Conservation (phyloP, 1,140 invertebrate species). For the Rhizoglyphus robini region DNA sequence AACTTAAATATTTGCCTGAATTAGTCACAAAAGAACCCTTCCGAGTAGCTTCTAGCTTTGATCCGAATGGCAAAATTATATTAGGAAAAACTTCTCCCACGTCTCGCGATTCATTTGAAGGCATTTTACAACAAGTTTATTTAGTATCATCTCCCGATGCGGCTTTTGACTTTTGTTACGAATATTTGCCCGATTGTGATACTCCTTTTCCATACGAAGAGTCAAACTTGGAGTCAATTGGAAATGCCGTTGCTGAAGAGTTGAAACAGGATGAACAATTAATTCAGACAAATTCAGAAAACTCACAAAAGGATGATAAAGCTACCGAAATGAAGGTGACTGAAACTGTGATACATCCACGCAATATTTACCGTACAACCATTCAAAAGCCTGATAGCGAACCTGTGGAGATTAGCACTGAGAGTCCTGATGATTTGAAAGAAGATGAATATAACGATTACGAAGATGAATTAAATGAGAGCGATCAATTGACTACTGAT, state of each 20-base stretch:
- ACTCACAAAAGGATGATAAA: too few species aligned
- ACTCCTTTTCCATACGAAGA: slow-evolving; percentile 26
- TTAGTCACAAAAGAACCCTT: not conserved
- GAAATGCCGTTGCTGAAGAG: not conserved
- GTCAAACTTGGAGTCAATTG: not conserved
- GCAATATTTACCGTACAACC: not conserved
- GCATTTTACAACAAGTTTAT: slow-evolving; percentile 57
- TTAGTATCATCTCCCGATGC: slow-evolving; percentile 56
- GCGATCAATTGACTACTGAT: not conserved
- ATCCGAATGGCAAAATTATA: not conserved
- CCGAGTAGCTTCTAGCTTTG: not conserved
- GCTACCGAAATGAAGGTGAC: too few species aligned
- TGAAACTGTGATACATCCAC: not conserved
- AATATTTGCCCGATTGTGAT: slow-evolving; percentile 50
- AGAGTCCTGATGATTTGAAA: not conserved
- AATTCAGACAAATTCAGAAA: too few species aligned
- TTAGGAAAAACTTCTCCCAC: not conserved
- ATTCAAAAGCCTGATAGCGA: not conserved
- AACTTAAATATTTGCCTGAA: not conserved
- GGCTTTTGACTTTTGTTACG: slow-evolving; percentile 58
- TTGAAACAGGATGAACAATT: too few species aligned
- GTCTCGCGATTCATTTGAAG: slow-evolving; percentile 37
- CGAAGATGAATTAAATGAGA: not conserved
- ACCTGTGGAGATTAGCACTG: not conserved
- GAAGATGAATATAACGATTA: not conserved